phyloP scores from a whole-genome alignment of 2,888 invertebrate genomes.

The Stegophylla sp. region DNA sequence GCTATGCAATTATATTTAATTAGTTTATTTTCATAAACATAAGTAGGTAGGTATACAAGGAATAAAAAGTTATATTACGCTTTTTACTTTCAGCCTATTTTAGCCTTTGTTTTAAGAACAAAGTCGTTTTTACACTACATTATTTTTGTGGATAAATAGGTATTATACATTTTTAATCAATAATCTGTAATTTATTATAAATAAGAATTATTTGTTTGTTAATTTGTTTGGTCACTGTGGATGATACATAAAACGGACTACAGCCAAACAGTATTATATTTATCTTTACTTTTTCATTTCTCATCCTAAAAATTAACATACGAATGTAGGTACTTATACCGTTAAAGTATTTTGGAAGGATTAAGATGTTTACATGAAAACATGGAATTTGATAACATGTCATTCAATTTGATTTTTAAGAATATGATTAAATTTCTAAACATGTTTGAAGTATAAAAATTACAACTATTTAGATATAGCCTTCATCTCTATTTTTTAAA shows the following conservation, averaged over 20 bases:
- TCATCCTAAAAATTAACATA: constrained; percentile 20
- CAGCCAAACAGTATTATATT: constrained; percentile 34
- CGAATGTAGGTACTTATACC: neutral
- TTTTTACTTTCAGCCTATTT: neutral
- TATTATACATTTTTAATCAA: neutral
- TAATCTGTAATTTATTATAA: constrained; percentile 10
- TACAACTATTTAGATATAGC: too few relatives aligned
- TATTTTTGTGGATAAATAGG: constrained; percentile 6
- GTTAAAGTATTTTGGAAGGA: neutral
- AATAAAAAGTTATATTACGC: neutral
- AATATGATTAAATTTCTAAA: neutral
- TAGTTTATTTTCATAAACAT: neutral
- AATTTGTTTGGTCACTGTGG: constrained; percentile 39
- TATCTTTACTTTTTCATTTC: constrained; percentile 3
- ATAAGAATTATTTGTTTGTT: constrained; percentile 25
- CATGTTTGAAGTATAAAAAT: too few relatives aligned
- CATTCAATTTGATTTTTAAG: neutral
- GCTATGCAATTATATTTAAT: neutral
- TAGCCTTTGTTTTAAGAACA: too few relatives aligned
- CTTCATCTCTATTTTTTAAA: neutral
- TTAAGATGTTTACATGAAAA: neutral
- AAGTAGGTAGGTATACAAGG: too few relatives aligned
- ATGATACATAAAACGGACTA: constrained; percentile 33
- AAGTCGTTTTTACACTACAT: neutral
- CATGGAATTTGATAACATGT: too few relatives aligned